A percentile compares a stretch with the other conserved stretches of the same genome.
phyloP scores from a whole-genome alignment of 2,797 vertebrate genomes.

The Silurus aristotelis region DNA sequence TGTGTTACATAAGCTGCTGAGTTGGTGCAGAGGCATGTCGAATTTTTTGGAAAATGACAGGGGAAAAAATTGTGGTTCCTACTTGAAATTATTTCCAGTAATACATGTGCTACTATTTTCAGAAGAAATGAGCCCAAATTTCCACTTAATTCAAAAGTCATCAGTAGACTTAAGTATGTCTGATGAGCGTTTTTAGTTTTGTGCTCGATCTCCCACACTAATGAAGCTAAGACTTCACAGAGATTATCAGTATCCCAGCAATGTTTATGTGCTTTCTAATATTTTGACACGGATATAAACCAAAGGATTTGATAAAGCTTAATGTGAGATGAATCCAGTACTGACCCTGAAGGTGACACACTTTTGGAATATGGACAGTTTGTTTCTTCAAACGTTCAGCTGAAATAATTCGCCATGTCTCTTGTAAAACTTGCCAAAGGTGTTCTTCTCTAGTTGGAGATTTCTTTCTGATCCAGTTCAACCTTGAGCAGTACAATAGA shows the following conservation, averaged over 20 bases:
- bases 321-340: background rate
- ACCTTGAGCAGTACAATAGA: no score
- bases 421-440: no score
- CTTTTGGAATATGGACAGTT: no score
- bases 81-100: background rate
- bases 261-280: background rate
- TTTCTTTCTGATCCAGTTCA: no score
- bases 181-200: background rate
- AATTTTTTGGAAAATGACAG: background rate
- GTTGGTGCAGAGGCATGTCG: background rate
- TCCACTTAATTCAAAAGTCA: background rate
- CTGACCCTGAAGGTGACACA: no score
- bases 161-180: background rate
- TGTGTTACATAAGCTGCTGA: constrained; percentile 12
- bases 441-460: no score
- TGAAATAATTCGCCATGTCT: no score
- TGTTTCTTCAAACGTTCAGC: no score
- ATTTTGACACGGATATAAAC: background rate
- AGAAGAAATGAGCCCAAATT: background rate
- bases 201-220: background rate
- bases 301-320: background rate
- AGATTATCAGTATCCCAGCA: background rate
- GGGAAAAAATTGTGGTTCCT: background rate
- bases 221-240: background rate
- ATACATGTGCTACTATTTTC: background rate